A percentile compares a stretch with the other conserved stretches of the same genome.
phyloP scores from a whole-genome alignment of 2,888 invertebrate genomes.

The Drosophila birchii region DNA sequence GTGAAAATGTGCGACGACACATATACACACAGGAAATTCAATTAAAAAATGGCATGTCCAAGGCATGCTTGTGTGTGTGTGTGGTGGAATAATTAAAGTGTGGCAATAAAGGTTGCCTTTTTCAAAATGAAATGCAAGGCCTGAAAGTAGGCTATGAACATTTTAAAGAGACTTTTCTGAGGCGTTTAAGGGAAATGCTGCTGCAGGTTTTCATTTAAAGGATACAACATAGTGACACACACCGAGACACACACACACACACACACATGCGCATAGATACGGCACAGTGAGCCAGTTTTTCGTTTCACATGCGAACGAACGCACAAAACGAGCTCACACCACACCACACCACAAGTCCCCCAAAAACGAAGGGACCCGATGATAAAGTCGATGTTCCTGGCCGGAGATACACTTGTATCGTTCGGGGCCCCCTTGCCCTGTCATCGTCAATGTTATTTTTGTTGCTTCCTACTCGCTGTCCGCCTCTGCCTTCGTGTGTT shows the following conservation, averaged over 20 bases:
- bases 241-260: conserved; percentile 12
- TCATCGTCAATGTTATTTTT: conserved; percentile 79
- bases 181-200: conserved; percentile 15
- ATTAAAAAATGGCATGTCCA: conserved; percentile 47
- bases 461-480: conserved; percentile 68
- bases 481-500: conserved; percentile 42
- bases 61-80: conserved; percentile 28
- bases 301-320: conserved; percentile 54
- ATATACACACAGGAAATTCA: conserved; percentile 49
- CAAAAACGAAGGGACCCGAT: conserved; percentile 66
- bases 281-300: conserved; percentile 62
- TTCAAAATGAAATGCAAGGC: conserved; percentile 2
- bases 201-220: conserved; percentile 54
- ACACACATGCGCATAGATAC: conserved; percentile 39
- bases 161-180: conserved; percentile 4
- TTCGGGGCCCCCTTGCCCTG: conserved; percentile 31
- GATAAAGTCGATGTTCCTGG: conserved; percentile 76
- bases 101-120: conserved; percentile 2
- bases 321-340: conserved; percentile 65
- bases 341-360: conserved; percentile 40
- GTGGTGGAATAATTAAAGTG: conserved; percentile 38
- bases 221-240: conserved; percentile 42
- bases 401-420: conserved; percentile 72
- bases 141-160: conserved; percentile 10
- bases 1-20: conserved; percentile 51